These are phyloP conservation scores for Drosophila nasuta DNA, from an alignment of 1,140 invertebrate genomes.

Conservation along the genomic window DNA sequence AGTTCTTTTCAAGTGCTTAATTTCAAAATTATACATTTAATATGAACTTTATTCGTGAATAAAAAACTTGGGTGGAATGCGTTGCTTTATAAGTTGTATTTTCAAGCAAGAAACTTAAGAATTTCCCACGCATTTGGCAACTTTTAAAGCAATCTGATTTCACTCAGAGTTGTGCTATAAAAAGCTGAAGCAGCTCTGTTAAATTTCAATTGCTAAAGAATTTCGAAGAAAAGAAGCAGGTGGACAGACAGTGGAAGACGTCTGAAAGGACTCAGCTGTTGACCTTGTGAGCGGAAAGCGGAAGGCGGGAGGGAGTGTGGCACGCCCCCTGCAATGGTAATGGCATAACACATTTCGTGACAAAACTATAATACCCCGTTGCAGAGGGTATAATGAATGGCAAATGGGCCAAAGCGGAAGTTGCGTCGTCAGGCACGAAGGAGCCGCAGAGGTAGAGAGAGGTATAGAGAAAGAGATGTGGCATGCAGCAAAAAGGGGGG, in stretches of 20 bases:
- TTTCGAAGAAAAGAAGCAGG: not conserved
- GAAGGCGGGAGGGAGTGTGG: too few relatives aligned
- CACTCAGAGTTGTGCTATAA: not conserved
- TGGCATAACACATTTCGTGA: slow-evolving; percentile 11
- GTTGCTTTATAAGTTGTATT: too few relatives aligned
- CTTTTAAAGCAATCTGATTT: too few relatives aligned
- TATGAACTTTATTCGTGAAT: too few relatives aligned
- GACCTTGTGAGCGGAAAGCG: not conserved
- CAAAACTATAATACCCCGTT: slow-evolving; percentile 14
- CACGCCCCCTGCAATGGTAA: slow-evolving; percentile 1
- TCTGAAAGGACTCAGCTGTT: slow-evolving; percentile 8
- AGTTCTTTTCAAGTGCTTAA: too few relatives aligned
- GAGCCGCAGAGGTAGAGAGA: slow-evolving; percentile 31
- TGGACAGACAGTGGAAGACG: not conserved
- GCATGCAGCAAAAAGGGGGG: not conserved
- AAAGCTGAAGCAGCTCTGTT: not conserved
- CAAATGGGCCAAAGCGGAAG: slow-evolving; percentile 68
- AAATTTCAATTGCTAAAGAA: not conserved
- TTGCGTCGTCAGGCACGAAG: slow-evolving; percentile 71
- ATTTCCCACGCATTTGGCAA: too few relatives aligned
- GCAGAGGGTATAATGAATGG: slow-evolving; percentile 19
- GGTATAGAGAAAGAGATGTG: slow-evolving; percentile 28
- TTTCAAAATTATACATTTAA: too few relatives aligned
- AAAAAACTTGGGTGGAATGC: too few relatives aligned
- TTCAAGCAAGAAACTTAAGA: too few relatives aligned